Conservation (phyloP, 2,797 vertebrate genomes). For the Micrastur ruficollis region DNA sequence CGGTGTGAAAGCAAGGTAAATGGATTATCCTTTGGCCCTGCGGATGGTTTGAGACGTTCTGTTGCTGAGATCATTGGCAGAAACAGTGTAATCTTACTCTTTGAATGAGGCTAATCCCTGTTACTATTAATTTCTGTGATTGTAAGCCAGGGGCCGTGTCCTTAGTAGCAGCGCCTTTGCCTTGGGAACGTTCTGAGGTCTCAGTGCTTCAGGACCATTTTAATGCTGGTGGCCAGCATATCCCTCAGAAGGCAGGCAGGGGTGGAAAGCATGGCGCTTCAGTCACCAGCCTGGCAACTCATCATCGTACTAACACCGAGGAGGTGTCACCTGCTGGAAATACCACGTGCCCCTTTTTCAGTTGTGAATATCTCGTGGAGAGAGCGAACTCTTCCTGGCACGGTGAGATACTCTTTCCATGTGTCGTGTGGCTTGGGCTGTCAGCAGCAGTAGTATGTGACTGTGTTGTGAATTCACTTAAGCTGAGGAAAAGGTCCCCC, state of each 20-base stretch:
- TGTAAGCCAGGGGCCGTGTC: not conserved
- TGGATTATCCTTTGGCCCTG: not conserved
- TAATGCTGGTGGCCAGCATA: fast-evolving
- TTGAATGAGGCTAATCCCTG: not conserved
- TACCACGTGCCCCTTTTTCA: not conserved
- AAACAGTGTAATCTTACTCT: not conserved
- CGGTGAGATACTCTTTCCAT: fast-evolving
- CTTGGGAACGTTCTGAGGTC: not conserved
- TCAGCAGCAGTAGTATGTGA: not conserved
- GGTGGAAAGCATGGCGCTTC: fast-evolving
- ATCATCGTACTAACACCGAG: fast-evolving
- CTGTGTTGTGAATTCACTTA: not conserved
- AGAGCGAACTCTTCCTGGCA: not conserved
- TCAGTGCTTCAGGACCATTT: fast-evolving
- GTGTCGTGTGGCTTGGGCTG: not conserved
- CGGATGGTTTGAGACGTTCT: not conserved
- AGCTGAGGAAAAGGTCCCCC: not conserved
- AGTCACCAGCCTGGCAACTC: not conserved
- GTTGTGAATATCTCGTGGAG: not conserved
- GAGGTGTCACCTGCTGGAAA: not conserved
- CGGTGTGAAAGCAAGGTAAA: not conserved
- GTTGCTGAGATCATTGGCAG: not conserved
- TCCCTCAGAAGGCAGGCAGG: not conserved
- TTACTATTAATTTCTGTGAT: not conserved
- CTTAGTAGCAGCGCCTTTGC: not conserved